Evolutionary conservation across 37 sponge, comb jelly and placozoan species (phyloP).

Genomic region (Eunapius fragilis): DNA sequence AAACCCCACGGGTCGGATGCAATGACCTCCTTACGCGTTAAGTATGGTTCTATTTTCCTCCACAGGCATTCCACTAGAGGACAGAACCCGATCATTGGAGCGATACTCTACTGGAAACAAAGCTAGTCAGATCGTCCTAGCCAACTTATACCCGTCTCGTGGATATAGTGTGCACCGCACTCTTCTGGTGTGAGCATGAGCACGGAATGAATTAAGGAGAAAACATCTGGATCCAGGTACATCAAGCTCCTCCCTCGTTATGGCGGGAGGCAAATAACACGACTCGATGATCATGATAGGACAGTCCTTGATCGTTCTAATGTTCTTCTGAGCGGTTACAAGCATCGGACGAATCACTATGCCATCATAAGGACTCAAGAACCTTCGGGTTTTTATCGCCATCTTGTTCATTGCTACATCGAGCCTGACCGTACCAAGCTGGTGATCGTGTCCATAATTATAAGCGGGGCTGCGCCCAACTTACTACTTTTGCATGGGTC

Average conservation of each 20-base stretch:
- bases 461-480: too few species aligned
- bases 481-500: too few species aligned
- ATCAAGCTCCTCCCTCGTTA: constrained; percentile 28
- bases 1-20: constrained; percentile 40
- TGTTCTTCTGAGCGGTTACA: constrained; percentile 35
- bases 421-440: too few species aligned
- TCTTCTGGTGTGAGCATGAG: constrained; percentile 38
- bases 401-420: too few species aligned
- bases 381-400: too few species aligned
- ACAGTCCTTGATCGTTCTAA: constrained; percentile 2
- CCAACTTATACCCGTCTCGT: constrained; percentile 29
- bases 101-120: constrained; percentile 37
- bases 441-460: too few species aligned
- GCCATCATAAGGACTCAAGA: too few species aligned
- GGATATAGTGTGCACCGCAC: constrained; percentile 31
- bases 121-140: constrained; percentile 6
- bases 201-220: constrained; percentile 10
- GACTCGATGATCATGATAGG: constrained; percentile 5
- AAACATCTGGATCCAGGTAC: constrained; percentile 33
- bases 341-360: constrained; percentile 32
- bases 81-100: constrained; percentile 34
- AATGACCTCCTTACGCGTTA: constrained; percentile 44
- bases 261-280: background rate
- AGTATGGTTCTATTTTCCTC: constrained; percentile 13
- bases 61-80: constrained; percentile 32